Percentiles rank a stretch among this genome's conserved stretches.
These are phyloP conservation scores for Diplodus sargus DNA, from an alignment of 2,797 vertebrate genomes.

Conservation along the genomic window DNA sequence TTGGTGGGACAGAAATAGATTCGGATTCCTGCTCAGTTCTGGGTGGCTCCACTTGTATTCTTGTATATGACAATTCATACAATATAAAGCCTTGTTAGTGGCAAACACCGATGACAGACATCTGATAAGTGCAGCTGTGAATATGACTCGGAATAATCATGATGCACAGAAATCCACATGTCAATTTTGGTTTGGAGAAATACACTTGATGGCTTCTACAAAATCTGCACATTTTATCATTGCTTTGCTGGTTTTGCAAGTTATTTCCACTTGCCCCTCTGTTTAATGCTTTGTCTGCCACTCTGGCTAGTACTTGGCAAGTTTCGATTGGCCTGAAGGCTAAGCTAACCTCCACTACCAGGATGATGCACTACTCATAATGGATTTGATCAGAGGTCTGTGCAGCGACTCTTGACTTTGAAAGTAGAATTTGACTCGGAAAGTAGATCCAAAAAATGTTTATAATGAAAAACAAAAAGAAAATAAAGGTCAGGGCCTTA, in stretches of 20 bases:
- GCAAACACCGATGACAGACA: background rate
- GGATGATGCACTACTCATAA: too few species aligned
- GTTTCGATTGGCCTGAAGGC: too few species aligned
- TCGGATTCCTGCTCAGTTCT: slow-evolving; percentile 2
- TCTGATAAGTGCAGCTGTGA: background rate
- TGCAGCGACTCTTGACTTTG: background rate
- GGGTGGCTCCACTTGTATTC: background rate
- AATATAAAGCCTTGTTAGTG: background rate
- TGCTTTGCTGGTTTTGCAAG: too few species aligned
- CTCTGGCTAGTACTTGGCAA: too few species aligned
- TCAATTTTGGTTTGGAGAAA: background rate
- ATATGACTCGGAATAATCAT: background rate
- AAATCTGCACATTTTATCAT: background rate
- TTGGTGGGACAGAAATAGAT: slow-evolving; percentile 44
- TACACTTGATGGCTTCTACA: too few species aligned
- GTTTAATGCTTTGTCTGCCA: too few species aligned
- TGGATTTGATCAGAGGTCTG: background rate
- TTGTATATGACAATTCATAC: background rate
- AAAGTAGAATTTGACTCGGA: slow-evolving; percentile 6
- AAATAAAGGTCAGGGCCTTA: background rate
- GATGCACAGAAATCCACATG: background rate
- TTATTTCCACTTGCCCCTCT: too few species aligned
- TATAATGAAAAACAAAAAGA: background rate
- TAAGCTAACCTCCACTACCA: too few species aligned
- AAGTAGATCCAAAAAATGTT: slow-evolving; percentile 36